phyloP scores from a whole-genome alignment of 2,888 invertebrate genomes.

The Drosophila atroscutellata region DNA sequence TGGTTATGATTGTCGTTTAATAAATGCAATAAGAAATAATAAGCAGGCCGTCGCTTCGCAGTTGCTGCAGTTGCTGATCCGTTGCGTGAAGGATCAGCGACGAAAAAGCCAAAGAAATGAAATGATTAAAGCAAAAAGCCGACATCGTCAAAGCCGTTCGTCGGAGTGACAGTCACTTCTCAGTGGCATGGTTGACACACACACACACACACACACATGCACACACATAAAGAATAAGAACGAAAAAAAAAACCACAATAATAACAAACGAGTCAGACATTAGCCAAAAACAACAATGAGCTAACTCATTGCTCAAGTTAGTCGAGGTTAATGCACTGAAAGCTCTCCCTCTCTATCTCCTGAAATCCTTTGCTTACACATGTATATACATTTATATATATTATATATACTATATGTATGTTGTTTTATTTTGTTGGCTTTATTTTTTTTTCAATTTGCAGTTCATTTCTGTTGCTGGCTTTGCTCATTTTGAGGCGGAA shows the following conservation, averaged over 20 bases:
- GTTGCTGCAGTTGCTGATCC: conserved; percentile 22
- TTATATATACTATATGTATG: conserved; percentile 17
- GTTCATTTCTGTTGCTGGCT: conserved; percentile 56
- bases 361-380: conserved; percentile 39
- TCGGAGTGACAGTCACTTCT: conserved; percentile 61
- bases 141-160: conserved; percentile 49
- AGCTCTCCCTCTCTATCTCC: conserved; percentile 8
- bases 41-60: conserved; percentile 62
- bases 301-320: conserved; percentile 46
- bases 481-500: conserved; percentile 78
- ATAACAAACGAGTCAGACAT: conserved; percentile 40
- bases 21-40: conserved; percentile 83
- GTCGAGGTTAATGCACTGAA: conserved; percentile 79
- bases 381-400: conserved; percentile 13
- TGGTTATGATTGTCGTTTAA: conserved; percentile 83
- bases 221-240: conserved; percentile 27
- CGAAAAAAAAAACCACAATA: not conserved
- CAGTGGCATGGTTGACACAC: conserved; percentile 50
- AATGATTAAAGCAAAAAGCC: conserved; percentile 80
- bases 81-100: conserved; percentile 61
- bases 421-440: not conserved
- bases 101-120: conserved; percentile 51
- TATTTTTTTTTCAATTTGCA: conserved; percentile 70
- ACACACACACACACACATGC: conserved; percentile 22
- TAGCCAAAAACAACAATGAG: conserved; percentile 63